These are phyloP conservation scores for Sycophaga agraensis DNA, from an alignment of 1,140 invertebrate species.

Conservation along the genomic window DNA sequence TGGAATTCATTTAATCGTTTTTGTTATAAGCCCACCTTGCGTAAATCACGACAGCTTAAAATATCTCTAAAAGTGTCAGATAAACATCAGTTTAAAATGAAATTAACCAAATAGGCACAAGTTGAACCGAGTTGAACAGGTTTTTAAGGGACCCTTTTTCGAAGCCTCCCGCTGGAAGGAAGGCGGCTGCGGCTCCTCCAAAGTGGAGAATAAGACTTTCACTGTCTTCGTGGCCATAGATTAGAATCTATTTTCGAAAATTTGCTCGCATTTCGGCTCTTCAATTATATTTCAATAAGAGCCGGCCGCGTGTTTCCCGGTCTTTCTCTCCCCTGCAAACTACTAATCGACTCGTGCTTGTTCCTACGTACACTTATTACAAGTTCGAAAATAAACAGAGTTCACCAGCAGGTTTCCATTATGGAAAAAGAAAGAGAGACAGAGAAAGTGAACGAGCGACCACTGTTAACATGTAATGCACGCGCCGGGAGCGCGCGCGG, in stretches of 20 bases:
- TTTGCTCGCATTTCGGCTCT: too few species aligned
- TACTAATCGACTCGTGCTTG: neutral
- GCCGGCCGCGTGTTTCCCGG: neutral
- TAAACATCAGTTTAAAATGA: too few species aligned
- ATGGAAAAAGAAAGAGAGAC: too few species aligned
- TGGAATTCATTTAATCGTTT: too few species aligned
- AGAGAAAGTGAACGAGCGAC: too few species aligned
- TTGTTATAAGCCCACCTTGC: too few species aligned
- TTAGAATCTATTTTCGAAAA: neutral
- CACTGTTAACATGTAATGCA: too few species aligned
- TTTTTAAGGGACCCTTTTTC: neutral
- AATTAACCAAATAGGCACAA: too few species aligned
- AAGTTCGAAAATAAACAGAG: conserved; percentile 7
- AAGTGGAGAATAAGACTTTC: neutral
- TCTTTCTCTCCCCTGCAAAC: neutral
- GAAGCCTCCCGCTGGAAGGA: neutral
- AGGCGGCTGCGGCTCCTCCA: neutral
- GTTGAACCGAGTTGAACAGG: neutral
- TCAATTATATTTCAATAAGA: neutral
- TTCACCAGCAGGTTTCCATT: neutral
- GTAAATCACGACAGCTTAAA: too few species aligned
- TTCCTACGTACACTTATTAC: neutral
- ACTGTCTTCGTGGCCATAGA: neutral
- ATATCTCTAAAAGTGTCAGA: too few species aligned
- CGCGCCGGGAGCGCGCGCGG: too few species aligned